These are phyloP conservation scores for Melinaea menophilus DNA, from an alignment of 2,888 invertebrate species.

Conservation along the genomic window DNA sequence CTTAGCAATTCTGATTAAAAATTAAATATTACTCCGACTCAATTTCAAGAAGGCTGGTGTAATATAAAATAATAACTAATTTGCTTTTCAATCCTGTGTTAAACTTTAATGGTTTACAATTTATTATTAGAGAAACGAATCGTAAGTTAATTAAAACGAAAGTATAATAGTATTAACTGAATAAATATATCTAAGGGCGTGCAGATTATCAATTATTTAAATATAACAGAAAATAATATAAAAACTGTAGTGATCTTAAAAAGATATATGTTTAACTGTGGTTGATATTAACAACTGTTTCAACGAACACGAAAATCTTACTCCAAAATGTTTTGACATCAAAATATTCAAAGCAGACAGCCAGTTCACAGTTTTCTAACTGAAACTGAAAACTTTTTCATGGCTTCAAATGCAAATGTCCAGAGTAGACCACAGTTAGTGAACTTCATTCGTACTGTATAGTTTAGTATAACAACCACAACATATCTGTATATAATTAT, in stretches of 20 bases:
- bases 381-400: conserved; percentile 4
- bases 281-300: background rate
- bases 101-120: no score
- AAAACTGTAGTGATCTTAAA: no score
- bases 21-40: no score
- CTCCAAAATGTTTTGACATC: conserved; percentile 1
- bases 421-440: conserved; percentile 14
- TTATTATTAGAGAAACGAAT: no score
- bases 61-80: no score
- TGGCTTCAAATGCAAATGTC: conserved; percentile 4
- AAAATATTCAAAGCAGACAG: conserved; percentile 7
- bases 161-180: no score
- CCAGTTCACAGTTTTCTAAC: conserved; percentile 5
- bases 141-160: no score
- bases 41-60: no score
- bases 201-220: no score
- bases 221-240: no score
- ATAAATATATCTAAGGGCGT: no score
- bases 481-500: background rate
- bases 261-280: background rate
- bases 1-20: background rate
- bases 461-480: background rate
- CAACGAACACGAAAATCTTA: conserved; percentile 1
- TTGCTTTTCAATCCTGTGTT: no score
- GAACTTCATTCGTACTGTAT: conserved; percentile 4